Percentiles rank a stretch among this genome's conserved stretches.
phyloP scores from a whole-genome alignment of 2,888 invertebrate species.

The Lasioglossum villosulum region DNA sequence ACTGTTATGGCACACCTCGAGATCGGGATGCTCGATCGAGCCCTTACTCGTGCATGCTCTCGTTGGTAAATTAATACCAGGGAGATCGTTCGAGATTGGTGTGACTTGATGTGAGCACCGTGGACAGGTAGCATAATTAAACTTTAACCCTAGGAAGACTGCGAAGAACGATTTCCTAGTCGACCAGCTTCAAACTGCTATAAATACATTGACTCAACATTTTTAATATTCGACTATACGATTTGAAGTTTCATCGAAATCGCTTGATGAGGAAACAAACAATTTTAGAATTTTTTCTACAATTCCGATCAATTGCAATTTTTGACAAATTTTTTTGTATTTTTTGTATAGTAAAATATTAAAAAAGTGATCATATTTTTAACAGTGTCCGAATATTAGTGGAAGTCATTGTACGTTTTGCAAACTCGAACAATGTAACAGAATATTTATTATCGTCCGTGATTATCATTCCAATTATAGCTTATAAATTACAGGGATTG shows the following conservation, averaged over 20 bases:
- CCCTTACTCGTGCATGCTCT: constrained; percentile 3
- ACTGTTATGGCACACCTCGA: constrained; percentile 11
- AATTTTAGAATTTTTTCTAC: no score
- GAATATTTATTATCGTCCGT: background rate
- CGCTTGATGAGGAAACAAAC: no score
- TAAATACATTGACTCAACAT: background rate
- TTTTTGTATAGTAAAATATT: no score
- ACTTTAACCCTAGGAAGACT: background rate
- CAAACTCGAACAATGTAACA: background rate
- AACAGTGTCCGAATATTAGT: no score
- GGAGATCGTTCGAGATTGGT: background rate
- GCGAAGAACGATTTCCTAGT: background rate
- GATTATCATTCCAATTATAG: no score
- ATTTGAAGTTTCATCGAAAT: no score
- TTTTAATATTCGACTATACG: no score
- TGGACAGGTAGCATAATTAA: constrained; percentile 11
- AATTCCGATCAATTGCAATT: no score
- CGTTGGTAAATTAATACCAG: constrained; percentile 10
- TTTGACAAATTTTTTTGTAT: no score
- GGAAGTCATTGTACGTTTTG: no score
- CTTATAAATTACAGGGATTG: background rate
- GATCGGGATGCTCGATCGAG: constrained; percentile 1
- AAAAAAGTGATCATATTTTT: no score
- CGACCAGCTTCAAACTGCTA: background rate
- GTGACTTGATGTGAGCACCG: constrained; percentile 1